Evolutionary conservation across 2,888 invertebrate genomes (phyloP).

Genomic region (Acleris laterana): DNA sequence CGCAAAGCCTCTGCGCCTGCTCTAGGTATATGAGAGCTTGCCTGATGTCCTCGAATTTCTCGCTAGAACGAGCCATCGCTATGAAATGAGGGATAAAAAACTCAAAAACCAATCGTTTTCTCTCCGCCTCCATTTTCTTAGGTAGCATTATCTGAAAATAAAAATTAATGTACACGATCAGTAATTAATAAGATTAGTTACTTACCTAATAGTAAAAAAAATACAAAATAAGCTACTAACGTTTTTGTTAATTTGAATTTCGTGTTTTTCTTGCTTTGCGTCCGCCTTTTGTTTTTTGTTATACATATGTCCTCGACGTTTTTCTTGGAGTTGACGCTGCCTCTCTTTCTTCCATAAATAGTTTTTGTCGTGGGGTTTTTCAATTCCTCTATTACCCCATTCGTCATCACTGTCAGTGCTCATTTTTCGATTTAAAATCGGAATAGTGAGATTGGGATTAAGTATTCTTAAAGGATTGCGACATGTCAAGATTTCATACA

Average conservation of each 20-base stretch:
- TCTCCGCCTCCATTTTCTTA: constrained; percentile 81
- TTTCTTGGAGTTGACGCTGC: constrained; percentile 68
- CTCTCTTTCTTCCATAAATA: constrained; percentile 78
- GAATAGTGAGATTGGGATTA: constrained; percentile 70
- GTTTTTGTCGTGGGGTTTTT: constrained; percentile 78
- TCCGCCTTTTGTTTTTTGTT: constrained; percentile 61
- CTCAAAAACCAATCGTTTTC: constrained; percentile 86
- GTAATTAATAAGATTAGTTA: background rate
- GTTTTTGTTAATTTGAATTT: constrained; percentile 81
- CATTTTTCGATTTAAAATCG: constrained; percentile 50
- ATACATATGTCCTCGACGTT: constrained; percentile 59
- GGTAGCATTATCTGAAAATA: constrained; percentile 71
- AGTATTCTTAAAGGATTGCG: constrained; percentile 79
- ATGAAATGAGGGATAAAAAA: constrained; percentile 90
- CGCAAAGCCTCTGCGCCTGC: constrained; percentile 87
- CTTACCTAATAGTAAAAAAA: too few relatives aligned
- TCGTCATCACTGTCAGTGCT: constrained; percentile 74
- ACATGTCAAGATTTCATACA: constrained; percentile 85
- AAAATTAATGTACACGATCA: constrained; percentile 8
- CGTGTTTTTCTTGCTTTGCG: constrained; percentile 69
- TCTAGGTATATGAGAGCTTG: constrained; percentile 88
- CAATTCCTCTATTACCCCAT: constrained; percentile 73
- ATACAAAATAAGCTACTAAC: constrained; percentile 62
- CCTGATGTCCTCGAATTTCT: constrained; percentile 84
- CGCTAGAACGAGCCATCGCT: constrained; percentile 87